A percentile compares a stretch with the other conserved stretches of the same genome.
Conservation (phyloP, 2,113 vertebrate genomes). For the Microcebus griseorufus region DNA sequence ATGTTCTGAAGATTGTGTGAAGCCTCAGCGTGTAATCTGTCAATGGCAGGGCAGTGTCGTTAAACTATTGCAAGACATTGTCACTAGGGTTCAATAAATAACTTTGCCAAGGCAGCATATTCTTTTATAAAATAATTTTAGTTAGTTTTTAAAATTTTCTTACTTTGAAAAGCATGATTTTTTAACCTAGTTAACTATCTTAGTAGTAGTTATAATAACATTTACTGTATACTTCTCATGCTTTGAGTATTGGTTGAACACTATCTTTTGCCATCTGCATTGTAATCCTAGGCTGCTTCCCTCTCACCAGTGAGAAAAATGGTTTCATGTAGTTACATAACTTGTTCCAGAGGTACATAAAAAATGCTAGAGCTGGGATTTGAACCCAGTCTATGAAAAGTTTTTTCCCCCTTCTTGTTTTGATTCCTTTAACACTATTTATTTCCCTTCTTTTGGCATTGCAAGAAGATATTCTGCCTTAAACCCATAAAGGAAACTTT, state of each 20-base stretch:
- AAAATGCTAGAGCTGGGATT: background rate
- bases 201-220: background rate
- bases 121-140: background rate
- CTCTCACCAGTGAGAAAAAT: background rate
- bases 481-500: background rate
- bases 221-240: background rate
- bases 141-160: background rate
- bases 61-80: background rate
- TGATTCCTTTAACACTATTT: background rate
- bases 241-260: background rate
- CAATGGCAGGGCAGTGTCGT: background rate
- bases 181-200: background rate
- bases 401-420: background rate
- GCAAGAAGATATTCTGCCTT: background rate
- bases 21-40: background rate
- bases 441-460: background rate
- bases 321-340: background rate
- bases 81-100: background rate
- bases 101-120: background rate
- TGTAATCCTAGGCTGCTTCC: background rate
- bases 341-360: background rate
- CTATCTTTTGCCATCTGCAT: background rate
- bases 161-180: background rate
- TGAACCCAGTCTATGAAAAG: background rate
- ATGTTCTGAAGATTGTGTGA: background rate